A percentile compares a stretch with the other conserved stretches of the same genome.
Conservation (phyloP, 2,113 vertebrate species). For the Sterna hirundo region DNA sequence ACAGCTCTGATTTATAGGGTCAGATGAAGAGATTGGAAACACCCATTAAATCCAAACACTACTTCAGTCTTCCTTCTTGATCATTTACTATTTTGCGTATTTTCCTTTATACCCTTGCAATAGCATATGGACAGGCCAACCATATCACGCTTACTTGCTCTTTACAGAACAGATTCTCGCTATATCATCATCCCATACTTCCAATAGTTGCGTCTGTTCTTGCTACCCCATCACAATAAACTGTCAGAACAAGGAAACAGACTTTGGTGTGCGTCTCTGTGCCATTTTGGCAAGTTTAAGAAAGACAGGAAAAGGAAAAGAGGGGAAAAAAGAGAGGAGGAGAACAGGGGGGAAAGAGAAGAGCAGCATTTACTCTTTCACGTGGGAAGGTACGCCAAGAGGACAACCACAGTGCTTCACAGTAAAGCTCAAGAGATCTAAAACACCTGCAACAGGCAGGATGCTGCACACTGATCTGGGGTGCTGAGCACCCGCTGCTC, state of each 20-base stretch:
- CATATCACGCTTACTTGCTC: not conserved
- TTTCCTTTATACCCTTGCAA: not conserved
- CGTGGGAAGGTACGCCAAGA: not conserved
- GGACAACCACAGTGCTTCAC: not conserved
- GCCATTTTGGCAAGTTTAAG: not conserved
- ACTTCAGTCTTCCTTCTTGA: not conserved
- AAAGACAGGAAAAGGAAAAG: not conserved
- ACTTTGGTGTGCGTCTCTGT: not conserved
- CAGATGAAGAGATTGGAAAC: not conserved
- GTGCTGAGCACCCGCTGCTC: not conserved
- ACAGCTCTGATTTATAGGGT: not conserved
- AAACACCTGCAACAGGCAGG: not conserved
- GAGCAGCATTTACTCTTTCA: not conserved
- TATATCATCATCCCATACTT: not conserved
- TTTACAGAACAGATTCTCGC: not conserved
- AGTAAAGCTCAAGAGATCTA: not conserved
- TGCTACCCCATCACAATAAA: not conserved
- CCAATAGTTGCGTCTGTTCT: not conserved
- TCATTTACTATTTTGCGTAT: not conserved
- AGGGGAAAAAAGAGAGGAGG: fast-evolving
- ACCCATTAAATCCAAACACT: not conserved
- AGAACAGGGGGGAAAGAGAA: not conserved
- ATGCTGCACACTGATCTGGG: not conserved
- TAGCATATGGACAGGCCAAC: not conserved
- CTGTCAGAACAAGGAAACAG: not conserved